phyloP scores from a whole-genome alignment of 2,113 vertebrate species.

The Rousettus leschenaultii region DNA sequence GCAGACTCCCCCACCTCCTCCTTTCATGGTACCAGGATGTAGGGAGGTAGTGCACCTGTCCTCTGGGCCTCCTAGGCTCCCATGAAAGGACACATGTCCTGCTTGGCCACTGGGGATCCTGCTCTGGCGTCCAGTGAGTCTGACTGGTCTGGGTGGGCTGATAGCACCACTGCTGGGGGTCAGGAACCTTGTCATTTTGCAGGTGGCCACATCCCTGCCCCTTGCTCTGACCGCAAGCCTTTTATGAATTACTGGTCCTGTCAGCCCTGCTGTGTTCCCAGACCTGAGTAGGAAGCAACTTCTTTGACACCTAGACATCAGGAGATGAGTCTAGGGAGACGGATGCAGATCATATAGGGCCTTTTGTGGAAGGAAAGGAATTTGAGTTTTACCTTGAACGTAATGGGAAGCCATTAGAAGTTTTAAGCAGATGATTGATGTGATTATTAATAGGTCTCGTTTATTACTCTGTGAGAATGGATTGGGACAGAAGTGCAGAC shows the following conservation, averaged over 20 bases:
- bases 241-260: not conserved
- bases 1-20: not conserved
- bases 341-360: not conserved
- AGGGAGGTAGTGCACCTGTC: not conserved
- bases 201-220: not conserved
- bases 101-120: not conserved
- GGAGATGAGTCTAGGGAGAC: not conserved
- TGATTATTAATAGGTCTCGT: not conserved
- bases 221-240: not conserved
- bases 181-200: not conserved
- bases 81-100: not conserved
- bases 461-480: not conserved
- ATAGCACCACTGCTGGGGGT: fast-evolving
- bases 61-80: not conserved
- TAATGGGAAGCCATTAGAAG: not conserved
- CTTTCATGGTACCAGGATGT: not conserved
- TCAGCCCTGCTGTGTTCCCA: not conserved
- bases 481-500: not conserved
- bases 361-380: not conserved
- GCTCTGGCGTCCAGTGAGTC: not conserved
- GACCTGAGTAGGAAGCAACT: not conserved
- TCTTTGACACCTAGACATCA: not conserved
- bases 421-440: not conserved
- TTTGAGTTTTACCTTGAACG: not conserved
- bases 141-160: not conserved